Conservation (phyloP, 2,113 vertebrate species). For the Oncorhynchus tshawytscha region DNA sequence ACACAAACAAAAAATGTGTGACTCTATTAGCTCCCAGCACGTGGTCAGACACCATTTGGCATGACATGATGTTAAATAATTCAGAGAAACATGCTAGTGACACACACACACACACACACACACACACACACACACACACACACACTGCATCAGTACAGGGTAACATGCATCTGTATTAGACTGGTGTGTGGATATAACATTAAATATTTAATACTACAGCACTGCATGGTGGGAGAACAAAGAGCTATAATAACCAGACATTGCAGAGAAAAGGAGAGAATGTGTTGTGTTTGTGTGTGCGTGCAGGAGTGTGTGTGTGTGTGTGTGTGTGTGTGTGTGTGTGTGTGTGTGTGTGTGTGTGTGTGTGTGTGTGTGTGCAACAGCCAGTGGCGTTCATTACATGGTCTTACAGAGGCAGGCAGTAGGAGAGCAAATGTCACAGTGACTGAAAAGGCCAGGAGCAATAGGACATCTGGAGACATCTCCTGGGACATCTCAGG, state of each 20-base stretch:
- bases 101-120: not conserved
- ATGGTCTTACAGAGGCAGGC: not conserved
- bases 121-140: not conserved
- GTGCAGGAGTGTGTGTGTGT: not conserved
- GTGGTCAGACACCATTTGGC: not conserved
- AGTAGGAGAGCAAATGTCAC: slow-evolving; percentile 51
- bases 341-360: not conserved
- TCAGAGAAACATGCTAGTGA: not conserved
- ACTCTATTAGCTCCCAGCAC: not conserved
- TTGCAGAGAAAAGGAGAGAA: too few species aligned
- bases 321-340: not conserved
- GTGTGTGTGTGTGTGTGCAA: not conserved
- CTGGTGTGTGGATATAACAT: too few species aligned
- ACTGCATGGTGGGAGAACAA: too few species aligned
- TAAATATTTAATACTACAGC: too few species aligned
- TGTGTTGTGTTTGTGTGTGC: too few species aligned
- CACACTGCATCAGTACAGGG: too few species aligned
- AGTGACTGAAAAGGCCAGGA: slow-evolving; percentile 38
- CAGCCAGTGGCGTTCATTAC: not conserved
- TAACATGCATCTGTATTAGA: too few species aligned
- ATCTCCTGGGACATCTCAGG: slow-evolving; percentile 25
- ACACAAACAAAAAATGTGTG: not conserved
- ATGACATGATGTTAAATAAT: not conserved
- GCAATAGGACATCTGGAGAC: too few species aligned
- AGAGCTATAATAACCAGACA: too few species aligned